Evolutionary conservation across 2,888 invertebrate species (phyloP), one percentile per base, ranked within the genome.

Genomic region (Thymelicus sylvestris): DNA sequence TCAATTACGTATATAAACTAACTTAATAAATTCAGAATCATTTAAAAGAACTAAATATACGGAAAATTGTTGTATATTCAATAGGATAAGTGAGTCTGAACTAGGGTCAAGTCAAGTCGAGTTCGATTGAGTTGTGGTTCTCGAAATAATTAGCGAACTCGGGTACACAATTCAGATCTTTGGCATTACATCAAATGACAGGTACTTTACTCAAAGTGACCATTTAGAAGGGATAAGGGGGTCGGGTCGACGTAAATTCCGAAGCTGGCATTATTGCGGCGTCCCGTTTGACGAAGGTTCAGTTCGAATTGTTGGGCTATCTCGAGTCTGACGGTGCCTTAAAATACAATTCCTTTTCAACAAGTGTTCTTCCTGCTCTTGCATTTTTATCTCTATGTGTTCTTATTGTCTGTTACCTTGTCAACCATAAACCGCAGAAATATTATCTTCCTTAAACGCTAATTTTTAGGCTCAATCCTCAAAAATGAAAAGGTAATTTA

Each of bases 201-300:
- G 88, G 88, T 88, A 84, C 85, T 89, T 85, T 83, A 85, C 81
- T 86, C 77, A 81, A 86, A 87, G 86, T 88, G 87, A 89, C 86
- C 86, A 85, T 87, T 88, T 79, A 80, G 80, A 77, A 77, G 82
- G 83, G 84, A 83, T 83, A 86, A 83, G 83, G 85, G 84, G 79
- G 76, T 85, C 87, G 84, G 85, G 86, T 86, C 84, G 89, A 89
- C 90, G 90, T 89, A 88, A 91, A 90, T 90, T 90, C 89, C 86
- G 74, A 83, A 83, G 87, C 82, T 83, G 79, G 85, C 86, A 83
- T 88, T 89, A 91, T 89, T 90, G 87, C 83, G 86, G 85, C 81
- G 84, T 85, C 84, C 85, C 87, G 83, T 88, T 89, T 91, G 91
- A 92, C 90, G 90, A 91, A 91, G 91, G 91, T 92, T 83, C 81